Evolutionary conservation across 2,113 vertebrate species (phyloP), one percentile per base, ranked within the genome.

Genomic region (Malurus cyaneus): DNA sequence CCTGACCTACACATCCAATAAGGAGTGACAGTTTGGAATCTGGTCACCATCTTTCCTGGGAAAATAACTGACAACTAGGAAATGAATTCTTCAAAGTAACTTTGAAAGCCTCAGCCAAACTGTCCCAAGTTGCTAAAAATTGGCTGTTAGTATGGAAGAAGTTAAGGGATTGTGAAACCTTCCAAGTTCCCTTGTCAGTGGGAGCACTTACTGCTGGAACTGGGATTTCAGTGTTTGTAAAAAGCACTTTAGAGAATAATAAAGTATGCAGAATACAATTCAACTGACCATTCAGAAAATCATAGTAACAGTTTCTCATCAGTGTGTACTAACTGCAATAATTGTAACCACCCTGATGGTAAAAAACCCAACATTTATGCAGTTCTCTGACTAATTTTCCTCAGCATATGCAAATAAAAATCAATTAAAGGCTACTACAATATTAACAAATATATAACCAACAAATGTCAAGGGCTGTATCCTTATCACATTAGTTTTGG

Each of bases 401-500:
- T 36, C 79, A 94, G 61, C 42, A 54, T 56, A 94, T 88, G 89
- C 84, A 91, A 96, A 92, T 74, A 89, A 92, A 94, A 89, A 73
- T 71, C 56, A 87, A 9, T 71, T 86, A 88, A 85, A 81, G 42
- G 34, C 78, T 85, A 85, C 79, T 86, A 49, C 24, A 84, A 71
- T 61, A 62, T 83, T 88, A 95, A 94, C 25, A 93, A 87, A 85
- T 89, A 89, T 36, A 87, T 86, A 96, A 90, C 46, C 62, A 94
- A 71, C 47, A 64, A 64, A 95, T 86, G 87, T 92, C 56, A 83
- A 94, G 87, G 49, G 66, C 34, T 94, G 56, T 89, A 93, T 84
- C 95, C 80, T 91, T 96, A 96, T 86, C 95, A 70, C 85, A 47
- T 93, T 85, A 49, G 54, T 85, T 95, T 67, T 88, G 77, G 67